Base-by-base conservation (phyloP, 1,140 invertebrate genomes). In the Octopus bimaculoides region DNA sequence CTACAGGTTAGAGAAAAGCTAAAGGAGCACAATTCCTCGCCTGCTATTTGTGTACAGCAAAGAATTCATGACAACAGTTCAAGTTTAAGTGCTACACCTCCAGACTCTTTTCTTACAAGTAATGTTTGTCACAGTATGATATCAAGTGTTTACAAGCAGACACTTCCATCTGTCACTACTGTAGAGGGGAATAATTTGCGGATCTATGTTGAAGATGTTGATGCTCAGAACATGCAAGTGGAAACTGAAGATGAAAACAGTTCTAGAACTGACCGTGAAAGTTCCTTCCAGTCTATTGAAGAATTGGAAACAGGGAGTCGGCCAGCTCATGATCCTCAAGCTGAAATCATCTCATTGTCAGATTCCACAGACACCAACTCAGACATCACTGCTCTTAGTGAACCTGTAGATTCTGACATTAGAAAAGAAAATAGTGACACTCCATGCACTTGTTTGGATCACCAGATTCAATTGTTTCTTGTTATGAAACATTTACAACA, bases 121-220 rank as follows among this genome's bases (percentile, higher is more conserved):
- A 86, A 82, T 83, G 84, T 88, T 14, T 88, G 87, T 80, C 85
- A 82, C 66, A 86, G 85, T 77, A 89, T 89, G 88, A 86, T 89
- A 52, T 87, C 85, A 0, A 89, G 88, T 85, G 83, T 89, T 26
- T 89, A 89, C 78, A 81, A 87, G 79, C 85, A 86, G 55, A 84
- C 86, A 53, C 20, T 85, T 6, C 26, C 81, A 74, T 61, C 81
- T 5, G 66, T 75, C 10, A 79, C 79, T 54, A 81, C 75, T n/a
- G 80, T 80, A 53, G 73, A 76, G 41, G 52, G 78, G 52, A 8
- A 77, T n/a, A 53, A 26, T 20, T 20, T 20, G 17, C 17, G 26
- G 66, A 71, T 71, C 26, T 71, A 14, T 12, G 52, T 53, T 52
- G 52, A 54, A 53, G 52, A 53, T 17, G n/a, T 54, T 55, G 52